Conservation (phyloP, 2,888 invertebrate species). For the Athalia circularis region DNA sequence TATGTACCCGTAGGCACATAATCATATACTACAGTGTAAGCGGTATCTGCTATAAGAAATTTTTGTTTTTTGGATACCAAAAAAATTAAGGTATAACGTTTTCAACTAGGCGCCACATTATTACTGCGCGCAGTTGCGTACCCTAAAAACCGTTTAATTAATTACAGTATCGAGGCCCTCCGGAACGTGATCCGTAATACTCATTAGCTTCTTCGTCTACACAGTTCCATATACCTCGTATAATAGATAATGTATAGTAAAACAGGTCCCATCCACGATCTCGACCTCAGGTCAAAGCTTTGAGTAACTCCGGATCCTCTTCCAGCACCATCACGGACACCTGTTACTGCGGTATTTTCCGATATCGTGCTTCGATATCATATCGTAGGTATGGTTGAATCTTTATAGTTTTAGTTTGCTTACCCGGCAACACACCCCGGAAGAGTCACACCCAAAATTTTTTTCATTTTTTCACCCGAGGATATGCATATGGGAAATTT, state of each 20-base stretch:
- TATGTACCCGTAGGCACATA: not conserved
- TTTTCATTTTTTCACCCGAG: not conserved
- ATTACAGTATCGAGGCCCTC: not conserved
- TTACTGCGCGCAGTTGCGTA: not conserved
- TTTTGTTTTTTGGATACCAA: no score
- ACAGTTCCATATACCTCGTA: not conserved
- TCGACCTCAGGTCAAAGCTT: slow-evolving; percentile 14
- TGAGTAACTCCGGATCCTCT: not conserved
- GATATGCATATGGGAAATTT: not conserved
- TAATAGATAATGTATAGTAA: no score
- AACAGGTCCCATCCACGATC: no score
- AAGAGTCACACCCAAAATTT: not conserved
- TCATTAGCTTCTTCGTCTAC: slow-evolving; percentile 17
- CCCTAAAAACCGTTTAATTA: slow-evolving; percentile 22
- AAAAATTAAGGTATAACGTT: no score
- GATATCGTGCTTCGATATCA: no score
- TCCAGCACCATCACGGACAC: slow-evolving; percentile 24
- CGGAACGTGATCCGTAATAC: not conserved
- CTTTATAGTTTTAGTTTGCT: slow-evolving; percentile 19
- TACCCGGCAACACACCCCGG: not conserved
- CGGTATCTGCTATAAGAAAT: no score
- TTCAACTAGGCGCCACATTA: no score
- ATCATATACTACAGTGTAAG: no score
- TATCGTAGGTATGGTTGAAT: not conserved
- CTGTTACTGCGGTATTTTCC: slow-evolving; percentile 26